Conservation (phyloP, 2,797 vertebrate genomes). For the Mormyrops attenuatus region DNA sequence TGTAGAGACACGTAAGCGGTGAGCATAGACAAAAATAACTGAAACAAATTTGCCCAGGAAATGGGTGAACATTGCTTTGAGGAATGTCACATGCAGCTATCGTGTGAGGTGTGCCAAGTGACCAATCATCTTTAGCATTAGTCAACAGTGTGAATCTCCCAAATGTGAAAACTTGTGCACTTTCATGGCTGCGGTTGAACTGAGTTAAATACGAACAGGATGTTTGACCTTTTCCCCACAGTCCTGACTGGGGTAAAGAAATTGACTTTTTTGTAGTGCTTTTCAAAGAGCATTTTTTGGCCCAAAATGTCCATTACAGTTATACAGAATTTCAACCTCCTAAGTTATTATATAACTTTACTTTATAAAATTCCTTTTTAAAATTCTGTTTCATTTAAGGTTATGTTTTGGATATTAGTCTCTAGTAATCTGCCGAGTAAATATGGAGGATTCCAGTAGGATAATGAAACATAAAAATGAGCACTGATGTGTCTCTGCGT, state of each 20-base stretch:
- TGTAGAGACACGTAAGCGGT: neutral
- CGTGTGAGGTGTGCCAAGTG: neutral
- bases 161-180: neutral
- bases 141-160: neutral
- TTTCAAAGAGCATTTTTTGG: neutral
- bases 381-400: neutral
- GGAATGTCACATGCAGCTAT: neutral
- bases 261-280: neutral
- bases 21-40: neutral
- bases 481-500: neutral
- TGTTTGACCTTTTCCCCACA: neutral
- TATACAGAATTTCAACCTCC: neutral
- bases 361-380: neutral
- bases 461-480: neutral
- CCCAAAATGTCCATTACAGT: neutral
- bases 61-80: neutral
- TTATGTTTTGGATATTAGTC: neutral
- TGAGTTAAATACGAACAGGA: neutral
- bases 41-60: neutral
- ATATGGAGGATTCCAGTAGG: neutral
- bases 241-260: neutral
- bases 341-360: neutral
- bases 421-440: neutral
- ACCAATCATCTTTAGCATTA: neutral
- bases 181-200: neutral